Base-by-base conservation (phyloP, 1,140 invertebrate species). In the Metopolophium dirhodum region DNA sequence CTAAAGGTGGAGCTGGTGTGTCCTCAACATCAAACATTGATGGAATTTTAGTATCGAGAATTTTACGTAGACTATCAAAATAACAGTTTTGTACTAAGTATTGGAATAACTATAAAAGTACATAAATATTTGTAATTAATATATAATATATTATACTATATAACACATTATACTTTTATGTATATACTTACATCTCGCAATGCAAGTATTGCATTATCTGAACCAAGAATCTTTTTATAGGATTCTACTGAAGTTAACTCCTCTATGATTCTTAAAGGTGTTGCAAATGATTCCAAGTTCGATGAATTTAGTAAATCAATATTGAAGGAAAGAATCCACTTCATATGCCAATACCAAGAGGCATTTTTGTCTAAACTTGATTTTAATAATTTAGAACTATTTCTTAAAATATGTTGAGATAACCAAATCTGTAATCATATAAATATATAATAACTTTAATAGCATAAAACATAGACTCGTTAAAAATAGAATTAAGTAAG, bases 261-360 rank as follows among this genome's bases (percentile, higher is more conserved):
- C 95, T 98, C 97, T 94, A 98, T 95, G 95, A 97, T 97, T 94
- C 97, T 95, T 68, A 98, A 95, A 3, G 97, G 97, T 93, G 97
- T 96, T n/a, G 97, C 97, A 94, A 97, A 95, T 8, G 96, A 96
- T 83, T 96, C 95, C 45, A 94, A 94, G 85, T 95, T 94, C 23
- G 94, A 87, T 20, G 91, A 41, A n/a, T 94, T 94, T 35, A 96
- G 94, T 92, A 95, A 95, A 61, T 95, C 95, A 94, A 96, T 95
- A 95, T 96, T 96, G 90, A 96, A 95, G 91, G 96, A 96, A 94
- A 97, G 95, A 41, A 97, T 95, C 94, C 96, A 96, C 95, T 96
- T 96, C 37, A 97, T 95, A 95, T 96, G 96, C 94, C 97, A 96
- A 23, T 94, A 94, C 94, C 96, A 96, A 30, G 95, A 95, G 49